Evolutionary conservation across 1,140 invertebrate genomes (phyloP), one percentile per base, ranked within the genome.

Genomic region (Odontomachus brunneus): DNA sequence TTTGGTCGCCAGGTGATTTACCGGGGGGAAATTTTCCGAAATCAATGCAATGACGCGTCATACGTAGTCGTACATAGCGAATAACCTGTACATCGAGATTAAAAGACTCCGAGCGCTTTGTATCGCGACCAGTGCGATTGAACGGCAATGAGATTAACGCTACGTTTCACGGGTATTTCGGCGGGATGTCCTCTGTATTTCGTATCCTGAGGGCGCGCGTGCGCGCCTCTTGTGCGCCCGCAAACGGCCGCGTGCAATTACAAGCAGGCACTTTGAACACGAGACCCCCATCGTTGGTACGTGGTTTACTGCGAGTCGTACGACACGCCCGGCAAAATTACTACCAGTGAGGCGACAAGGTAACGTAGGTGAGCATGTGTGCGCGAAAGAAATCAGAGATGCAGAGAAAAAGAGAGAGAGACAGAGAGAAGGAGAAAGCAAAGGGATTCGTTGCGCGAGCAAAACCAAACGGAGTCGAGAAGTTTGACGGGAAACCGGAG

Each of bases 401-500:
- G 83, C 67, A 44, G 55, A 5, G 38, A 11, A 11, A 44, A 11
- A 44, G 29, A 44, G 38, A 44, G 9, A 53, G 55, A 5, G 38
- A 44, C 2, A 33, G 29, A 44, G 38, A 11, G 38, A 44, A 11
- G 38, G 9, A 7, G 38, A 7, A 44, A 83, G 65, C 14, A 49
- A 15, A 33, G 33, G 4, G 38, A 76, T 65, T 44, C 3, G 11
- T 49, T 49, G 73, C 4, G 53, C 15, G 49, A 59, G 12, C 29
- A 29, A 26, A 65, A 17, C n/a, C 29, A 59, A 66, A 24, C 59
- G 48, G 26, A 67, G 38, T 76, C 65, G 38, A 11, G 24, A 86
- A 88, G 82, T 88, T 89, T 65, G 88, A 82, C 57, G 48, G n/a
- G 53, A 86, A 86, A 84, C 82, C 74, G 81, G 82, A 71, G 60